Evolutionary conservation across 2,797 vertebrate species (phyloP).

Genomic region (Crypturellus tataupa): DNA sequence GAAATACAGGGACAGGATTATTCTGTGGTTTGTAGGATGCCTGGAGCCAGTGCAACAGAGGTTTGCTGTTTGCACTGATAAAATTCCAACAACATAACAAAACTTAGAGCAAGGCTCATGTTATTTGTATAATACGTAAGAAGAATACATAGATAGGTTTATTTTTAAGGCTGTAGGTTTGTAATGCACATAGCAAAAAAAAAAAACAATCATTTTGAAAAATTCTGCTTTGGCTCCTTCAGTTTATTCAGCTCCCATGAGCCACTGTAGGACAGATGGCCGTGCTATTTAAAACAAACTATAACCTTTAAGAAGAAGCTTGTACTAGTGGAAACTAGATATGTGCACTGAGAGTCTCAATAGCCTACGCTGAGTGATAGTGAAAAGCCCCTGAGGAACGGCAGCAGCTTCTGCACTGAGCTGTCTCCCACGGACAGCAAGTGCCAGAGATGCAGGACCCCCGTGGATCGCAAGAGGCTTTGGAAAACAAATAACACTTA

Average conservation of each 20-base stretch:
- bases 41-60: background rate
- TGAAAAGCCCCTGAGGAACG: conserved; percentile 10
- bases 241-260: conserved; percentile 61
- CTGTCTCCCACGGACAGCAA: background rate
- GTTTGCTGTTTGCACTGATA: background rate
- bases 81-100: background rate
- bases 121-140: background rate
- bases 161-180: background rate
- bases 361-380: background rate
- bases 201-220: conserved; percentile 41
- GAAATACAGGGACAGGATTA: background rate
- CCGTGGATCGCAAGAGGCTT: background rate
- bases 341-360: conserved; percentile 25
- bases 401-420: background rate
- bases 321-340: conserved; percentile 73
- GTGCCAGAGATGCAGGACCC: background rate
- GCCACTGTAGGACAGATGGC: conserved; percentile 70
- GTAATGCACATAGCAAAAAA: background rate
- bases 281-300: conserved; percentile 78
- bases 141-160: background rate
- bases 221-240: conserved; percentile 51
- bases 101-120: background rate
- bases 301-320: conserved; percentile 75
- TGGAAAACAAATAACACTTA: background rate
- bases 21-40: background rate